phyloP scores from a whole-genome alignment of 2,888 invertebrate genomes.

The Callyntrura guangdongensis region DNA sequence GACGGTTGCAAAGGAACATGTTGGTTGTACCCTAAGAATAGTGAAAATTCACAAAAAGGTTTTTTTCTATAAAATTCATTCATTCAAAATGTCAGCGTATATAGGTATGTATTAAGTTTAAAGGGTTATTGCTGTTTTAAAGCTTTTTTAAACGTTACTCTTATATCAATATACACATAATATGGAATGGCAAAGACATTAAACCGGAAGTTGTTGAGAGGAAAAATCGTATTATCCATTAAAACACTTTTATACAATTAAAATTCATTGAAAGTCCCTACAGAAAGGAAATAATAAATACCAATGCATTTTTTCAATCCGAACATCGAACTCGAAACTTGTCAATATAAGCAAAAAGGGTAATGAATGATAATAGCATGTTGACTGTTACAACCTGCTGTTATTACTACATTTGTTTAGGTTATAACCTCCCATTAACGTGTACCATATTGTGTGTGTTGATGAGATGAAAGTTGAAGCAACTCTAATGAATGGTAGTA shows the following conservation, averaged over 20 bases:
- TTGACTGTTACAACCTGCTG: not conserved
- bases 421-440: conserved; percentile 24
- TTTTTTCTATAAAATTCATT: conserved; percentile 7
- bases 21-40: conserved; percentile 62
- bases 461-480: conserved; percentile 19
- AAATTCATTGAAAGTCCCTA: too few species aligned
- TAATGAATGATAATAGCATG: not conserved
- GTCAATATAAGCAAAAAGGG: not conserved
- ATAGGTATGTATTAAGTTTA: too few species aligned
- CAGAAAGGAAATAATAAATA: not conserved
- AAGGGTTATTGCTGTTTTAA: too few species aligned
- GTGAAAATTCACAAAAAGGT: not conserved
- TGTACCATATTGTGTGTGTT: not conserved
- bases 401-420: not conserved
- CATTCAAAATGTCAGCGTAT: not conserved
- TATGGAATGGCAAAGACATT: too few species aligned
- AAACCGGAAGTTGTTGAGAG: too few species aligned
- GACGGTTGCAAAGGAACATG: conserved; percentile 73
- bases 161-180: too few species aligned
- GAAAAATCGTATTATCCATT: too few species aligned
- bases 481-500: conserved; percentile 6
- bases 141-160: too few species aligned
- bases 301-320: not conserved
- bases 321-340: too few species aligned
- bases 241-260: too few species aligned